Percentiles rank a stretch among this genome's conserved stretches.
Conservation (phyloP, 2,797 vertebrate species). For the Gymnocypris eckloni region DNA sequence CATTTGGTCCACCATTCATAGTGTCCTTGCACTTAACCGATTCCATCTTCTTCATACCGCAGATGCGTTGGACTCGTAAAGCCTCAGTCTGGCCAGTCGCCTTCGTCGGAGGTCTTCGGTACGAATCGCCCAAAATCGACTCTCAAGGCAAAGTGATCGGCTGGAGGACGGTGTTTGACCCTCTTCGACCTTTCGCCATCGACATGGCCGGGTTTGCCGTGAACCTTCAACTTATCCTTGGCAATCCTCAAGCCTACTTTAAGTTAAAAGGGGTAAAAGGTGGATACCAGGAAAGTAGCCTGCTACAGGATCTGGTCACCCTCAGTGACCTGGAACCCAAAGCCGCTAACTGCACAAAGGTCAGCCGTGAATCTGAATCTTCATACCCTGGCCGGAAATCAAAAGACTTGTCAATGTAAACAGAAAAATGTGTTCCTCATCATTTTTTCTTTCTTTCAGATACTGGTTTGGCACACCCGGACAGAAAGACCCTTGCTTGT, state of each 20-base stretch:
- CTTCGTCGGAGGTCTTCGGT: constrained; percentile 88
- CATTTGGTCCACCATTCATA: not conserved
- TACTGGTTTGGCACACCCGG: constrained; percentile 92
- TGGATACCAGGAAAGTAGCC: constrained; percentile 90
- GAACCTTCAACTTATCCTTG: constrained; percentile 84
- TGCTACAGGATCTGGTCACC: constrained; percentile 86
- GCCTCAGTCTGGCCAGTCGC: constrained; percentile 92
- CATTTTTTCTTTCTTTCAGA: constrained; percentile 69
- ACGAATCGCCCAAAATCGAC: constrained; percentile 87
- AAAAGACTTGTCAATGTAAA: not conserved
- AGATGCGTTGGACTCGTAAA: constrained; percentile 84
- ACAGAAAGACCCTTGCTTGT: constrained; percentile 87
- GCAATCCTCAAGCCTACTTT: constrained; percentile 88
- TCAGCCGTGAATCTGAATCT: constrained; percentile 64
- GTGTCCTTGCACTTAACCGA: not conserved
- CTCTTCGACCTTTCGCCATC: constrained; percentile 87
- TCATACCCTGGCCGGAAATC: not conserved
- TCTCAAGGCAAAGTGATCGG: constrained; percentile 85
- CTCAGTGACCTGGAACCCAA: constrained; percentile 88
- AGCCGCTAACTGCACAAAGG: constrained; percentile 92
- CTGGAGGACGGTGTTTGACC: constrained; percentile 90
- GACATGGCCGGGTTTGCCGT: constrained; percentile 93
- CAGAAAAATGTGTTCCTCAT: constrained; percentile 15
- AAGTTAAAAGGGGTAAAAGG: constrained; percentile 87
- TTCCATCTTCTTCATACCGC: not conserved